These are phyloP conservation scores for Cephalotes varians DNA, from an alignment of 2,888 invertebrate species.

Conservation along the genomic window DNA sequence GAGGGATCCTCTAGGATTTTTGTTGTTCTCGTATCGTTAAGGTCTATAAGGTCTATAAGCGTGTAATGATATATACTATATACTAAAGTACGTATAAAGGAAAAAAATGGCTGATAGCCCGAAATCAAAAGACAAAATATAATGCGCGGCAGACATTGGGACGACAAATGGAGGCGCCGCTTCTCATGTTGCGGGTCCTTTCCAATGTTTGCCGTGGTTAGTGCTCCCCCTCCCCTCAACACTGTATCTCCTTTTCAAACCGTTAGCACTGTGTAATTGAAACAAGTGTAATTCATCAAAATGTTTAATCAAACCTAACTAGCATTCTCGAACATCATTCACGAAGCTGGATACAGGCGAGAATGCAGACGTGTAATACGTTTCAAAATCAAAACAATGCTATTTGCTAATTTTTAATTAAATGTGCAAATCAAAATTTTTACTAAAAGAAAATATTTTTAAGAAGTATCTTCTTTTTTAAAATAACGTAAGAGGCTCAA, in stretches of 20 bases:
- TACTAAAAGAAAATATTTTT: conserved; percentile 50
- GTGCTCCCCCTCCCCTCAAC: conserved; percentile 58
- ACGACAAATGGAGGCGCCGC: conserved; percentile 52
- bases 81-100: conserved; percentile 48
- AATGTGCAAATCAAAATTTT: conserved; percentile 56
- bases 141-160: conserved; percentile 69
- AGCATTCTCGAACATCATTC: conserved; percentile 34
- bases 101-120: conserved; percentile 80
- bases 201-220: conserved; percentile 77
- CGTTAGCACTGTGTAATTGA: conserved; percentile 38
- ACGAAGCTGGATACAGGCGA: conserved; percentile 72
- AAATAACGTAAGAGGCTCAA: not conserved
- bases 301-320: conserved; percentile 54
- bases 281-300: conserved; percentile 53
- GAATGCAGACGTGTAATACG: not conserved
- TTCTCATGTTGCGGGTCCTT: conserved; percentile 64
- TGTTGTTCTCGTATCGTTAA: conserved; percentile 59
- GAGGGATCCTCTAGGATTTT: conserved; percentile 47
- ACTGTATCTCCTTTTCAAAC: conserved; percentile 31
- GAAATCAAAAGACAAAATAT: conserved; percentile 81
- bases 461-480: not conserved
- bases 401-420: not conserved
- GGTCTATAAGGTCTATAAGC: conserved; percentile 63
- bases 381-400: conserved; percentile 27
- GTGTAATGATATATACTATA: conserved; percentile 58